phyloP scores from a whole-genome alignment of 2,888 invertebrate species.

The Stenichneumon culpator region DNA sequence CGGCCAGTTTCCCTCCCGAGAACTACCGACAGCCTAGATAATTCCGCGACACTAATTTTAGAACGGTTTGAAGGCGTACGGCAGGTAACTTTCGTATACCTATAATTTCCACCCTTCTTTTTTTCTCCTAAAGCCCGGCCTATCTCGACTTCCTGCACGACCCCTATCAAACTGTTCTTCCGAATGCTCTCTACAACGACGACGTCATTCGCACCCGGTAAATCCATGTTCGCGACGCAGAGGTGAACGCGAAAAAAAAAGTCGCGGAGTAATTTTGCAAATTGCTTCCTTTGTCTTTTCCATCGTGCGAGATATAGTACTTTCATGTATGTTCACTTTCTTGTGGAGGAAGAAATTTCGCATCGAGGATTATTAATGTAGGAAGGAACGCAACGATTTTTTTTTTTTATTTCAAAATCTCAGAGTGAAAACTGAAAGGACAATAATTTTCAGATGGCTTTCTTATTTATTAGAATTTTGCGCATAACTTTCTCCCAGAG shows the following conservation, averaged over 20 bases:
- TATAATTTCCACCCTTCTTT: slow-evolving; percentile 38
- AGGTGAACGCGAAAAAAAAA: neutral
- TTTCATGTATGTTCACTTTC: neutral
- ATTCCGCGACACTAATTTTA: slow-evolving; percentile 75
- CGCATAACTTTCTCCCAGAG: no score
- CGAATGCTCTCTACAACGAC: no score
- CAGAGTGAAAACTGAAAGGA: no score
- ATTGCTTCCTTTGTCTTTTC: neutral
- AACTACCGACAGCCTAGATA: slow-evolving; percentile 69
- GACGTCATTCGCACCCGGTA: no score
- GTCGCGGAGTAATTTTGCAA: neutral
- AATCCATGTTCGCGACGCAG: no score
- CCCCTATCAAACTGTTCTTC: no score
- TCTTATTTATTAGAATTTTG: no score
- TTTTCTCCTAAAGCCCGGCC: neutral
- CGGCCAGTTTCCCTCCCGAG: slow-evolving; percentile 37
- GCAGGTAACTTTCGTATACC: slow-evolving; percentile 27
- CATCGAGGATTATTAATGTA: no score
- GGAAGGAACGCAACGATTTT: no score
- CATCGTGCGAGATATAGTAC: neutral
- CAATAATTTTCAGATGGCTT: no score
- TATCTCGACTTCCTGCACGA: slow-evolving; percentile 11
- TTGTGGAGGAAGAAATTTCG: neutral
- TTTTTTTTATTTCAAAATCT: no score
- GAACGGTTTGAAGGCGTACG: slow-evolving; percentile 58